Evolutionary conservation across 2,113 vertebrate species (phyloP).

Genomic region (Lonchura striata): DNA sequence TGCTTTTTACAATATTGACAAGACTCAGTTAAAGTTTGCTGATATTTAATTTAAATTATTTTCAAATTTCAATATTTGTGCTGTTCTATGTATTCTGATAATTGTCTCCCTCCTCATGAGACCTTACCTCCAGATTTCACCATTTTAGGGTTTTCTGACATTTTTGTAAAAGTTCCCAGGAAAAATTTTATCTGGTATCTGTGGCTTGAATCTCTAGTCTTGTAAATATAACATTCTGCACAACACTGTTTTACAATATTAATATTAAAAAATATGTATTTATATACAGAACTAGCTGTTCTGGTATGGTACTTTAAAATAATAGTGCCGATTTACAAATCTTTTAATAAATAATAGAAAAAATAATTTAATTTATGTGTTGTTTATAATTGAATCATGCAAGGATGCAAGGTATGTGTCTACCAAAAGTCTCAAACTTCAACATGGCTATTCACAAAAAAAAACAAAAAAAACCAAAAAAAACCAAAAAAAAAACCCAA

Average conservation of each 20-base stretch:
- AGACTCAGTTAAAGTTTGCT: not conserved
- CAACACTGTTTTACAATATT: not conserved
- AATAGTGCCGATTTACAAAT: fast-evolving
- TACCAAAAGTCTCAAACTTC: not conserved
- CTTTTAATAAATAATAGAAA: not conserved
- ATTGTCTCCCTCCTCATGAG: not conserved
- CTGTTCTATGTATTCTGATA: not conserved
- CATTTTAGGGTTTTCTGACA: not conserved
- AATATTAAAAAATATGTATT: not conserved
- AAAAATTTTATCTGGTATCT: not conserved
- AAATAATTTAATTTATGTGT: not conserved
- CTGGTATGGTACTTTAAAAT: not conserved
- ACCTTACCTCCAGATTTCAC: not conserved
- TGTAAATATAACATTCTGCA: not conserved
- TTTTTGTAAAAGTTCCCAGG: not conserved
- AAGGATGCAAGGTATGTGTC: not conserved
- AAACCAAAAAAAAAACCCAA: too few species aligned
- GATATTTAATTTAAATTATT: not conserved
- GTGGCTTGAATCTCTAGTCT: not conserved
- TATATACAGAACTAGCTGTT: not conserved
- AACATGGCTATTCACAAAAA: not conserved
- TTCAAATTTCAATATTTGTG: not conserved
- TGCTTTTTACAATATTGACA: not conserved
- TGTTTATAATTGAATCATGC: not conserved
- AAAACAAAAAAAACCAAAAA: not conserved